Conservation (phyloP, 2,113 vertebrate genomes). For the Lasiurus cinereus region DNA sequence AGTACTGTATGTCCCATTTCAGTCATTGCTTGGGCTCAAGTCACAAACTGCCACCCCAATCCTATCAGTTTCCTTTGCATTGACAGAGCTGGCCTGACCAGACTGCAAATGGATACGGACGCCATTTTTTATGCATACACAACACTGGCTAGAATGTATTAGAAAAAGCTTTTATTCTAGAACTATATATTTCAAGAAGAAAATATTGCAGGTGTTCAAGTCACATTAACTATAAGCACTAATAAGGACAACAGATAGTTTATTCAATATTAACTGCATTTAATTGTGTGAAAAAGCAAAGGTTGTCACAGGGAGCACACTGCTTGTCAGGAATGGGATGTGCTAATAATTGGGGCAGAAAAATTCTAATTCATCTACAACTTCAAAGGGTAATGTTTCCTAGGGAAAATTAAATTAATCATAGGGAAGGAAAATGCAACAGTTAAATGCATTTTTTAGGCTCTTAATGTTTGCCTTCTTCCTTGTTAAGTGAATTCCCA, state of each 20-base stretch:
- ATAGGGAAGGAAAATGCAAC: slow-evolving; percentile 50
- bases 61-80: neutral
- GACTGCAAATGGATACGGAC: neutral
- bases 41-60: neutral
- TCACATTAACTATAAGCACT: slow-evolving; percentile 32
- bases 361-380: slow-evolving; percentile 60
- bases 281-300: slow-evolving; percentile 67
- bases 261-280: slow-evolving; percentile 43
- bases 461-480: slow-evolving; percentile 57
- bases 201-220: slow-evolving; percentile 8
- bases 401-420: slow-evolving; percentile 70
- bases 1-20: neutral
- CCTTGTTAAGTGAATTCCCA: slow-evolving; percentile 61
- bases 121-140: neutral
- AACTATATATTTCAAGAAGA: slow-evolving; percentile 38
- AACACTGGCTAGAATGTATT: neutral
- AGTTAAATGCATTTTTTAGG: slow-evolving; percentile 55
- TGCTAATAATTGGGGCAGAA: slow-evolving; percentile 64
- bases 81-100: neutral
- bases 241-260: slow-evolving; percentile 25
- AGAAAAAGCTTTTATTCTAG: neutral
- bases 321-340: slow-evolving; percentile 7
- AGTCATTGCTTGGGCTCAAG: neutral
- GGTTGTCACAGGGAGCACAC: slow-evolving; percentile 9
- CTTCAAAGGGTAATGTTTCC: slow-evolving; percentile 73